Percentiles rank a stretch among this genome's conserved stretches.
phyloP scores from a whole-genome alignment of 2,113 vertebrate genomes.

The Argyrosomus japonicus region DNA sequence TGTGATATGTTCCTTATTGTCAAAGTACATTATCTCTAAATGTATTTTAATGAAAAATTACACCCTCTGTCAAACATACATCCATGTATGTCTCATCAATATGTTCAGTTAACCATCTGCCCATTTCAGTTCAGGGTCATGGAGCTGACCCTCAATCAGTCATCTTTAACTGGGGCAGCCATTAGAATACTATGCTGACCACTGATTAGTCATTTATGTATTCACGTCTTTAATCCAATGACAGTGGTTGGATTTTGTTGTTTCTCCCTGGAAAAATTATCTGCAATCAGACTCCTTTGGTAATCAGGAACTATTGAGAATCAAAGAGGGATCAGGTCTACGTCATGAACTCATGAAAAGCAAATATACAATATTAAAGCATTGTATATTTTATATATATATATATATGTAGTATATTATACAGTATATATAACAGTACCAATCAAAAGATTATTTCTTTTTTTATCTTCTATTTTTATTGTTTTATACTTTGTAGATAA shows the following conservation, averaged over 20 bases:
- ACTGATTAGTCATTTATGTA: background rate
- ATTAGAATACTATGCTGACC: background rate
- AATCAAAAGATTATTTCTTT: too few species aligned
- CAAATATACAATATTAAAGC: too few species aligned
- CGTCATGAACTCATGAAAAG: too few species aligned
- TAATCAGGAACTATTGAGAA: conserved; percentile 55
- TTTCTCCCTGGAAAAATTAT: background rate
- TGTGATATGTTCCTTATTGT: background rate
- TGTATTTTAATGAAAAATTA: background rate
- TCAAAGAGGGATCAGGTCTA: too few species aligned
- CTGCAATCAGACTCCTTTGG: conserved; percentile 61
- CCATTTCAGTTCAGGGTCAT: background rate
- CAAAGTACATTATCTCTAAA: background rate
- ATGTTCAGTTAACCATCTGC: background rate
- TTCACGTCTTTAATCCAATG: background rate
- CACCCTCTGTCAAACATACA: background rate
- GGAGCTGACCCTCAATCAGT: conserved; percentile 34
- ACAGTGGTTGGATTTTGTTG: background rate
- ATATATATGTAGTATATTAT: too few species aligned
- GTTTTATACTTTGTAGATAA: too few species aligned
- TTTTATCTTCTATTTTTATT: too few species aligned
- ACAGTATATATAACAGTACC: too few species aligned
- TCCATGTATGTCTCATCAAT: background rate
- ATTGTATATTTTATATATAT: too few species aligned
- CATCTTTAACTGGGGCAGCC: background rate